Evolutionary conservation across 2,888 invertebrate genomes (phyloP).

Genomic region (Thalpophila matura): DNA sequence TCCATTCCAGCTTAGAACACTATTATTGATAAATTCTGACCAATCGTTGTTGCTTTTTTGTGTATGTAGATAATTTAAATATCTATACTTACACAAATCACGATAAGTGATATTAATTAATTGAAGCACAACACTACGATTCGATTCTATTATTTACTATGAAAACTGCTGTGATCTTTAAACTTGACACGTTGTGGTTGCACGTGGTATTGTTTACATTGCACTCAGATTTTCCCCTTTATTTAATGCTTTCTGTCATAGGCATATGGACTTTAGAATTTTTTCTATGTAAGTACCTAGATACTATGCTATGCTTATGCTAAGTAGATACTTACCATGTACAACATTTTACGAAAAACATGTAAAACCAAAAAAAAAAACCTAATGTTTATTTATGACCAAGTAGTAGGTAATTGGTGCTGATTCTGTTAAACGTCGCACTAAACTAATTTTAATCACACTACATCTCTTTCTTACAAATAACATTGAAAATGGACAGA

Average conservation of each 20-base stretch:
- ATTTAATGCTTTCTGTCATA: neutral
- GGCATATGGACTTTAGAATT: neutral
- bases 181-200: constrained; percentile 27
- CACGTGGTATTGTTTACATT: constrained; percentile 17
- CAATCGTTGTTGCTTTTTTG: constrained; percentile 31
- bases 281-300: no score
- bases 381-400: no score
- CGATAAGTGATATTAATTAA: constrained; percentile 36
- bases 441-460: no score
- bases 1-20: neutral
- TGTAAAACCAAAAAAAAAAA: no score
- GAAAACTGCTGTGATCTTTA: constrained; percentile 39
- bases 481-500: no score
- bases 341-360: no score
- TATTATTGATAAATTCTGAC: constrained; percentile 1
- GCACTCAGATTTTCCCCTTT: constrained; percentile 8
- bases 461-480: no score
- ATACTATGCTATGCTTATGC: no score
- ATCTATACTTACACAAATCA: no score
- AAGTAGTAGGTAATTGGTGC: no score
- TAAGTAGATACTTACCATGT: no score
- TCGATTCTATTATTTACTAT: constrained; percentile 42
- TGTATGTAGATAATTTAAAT: constrained; percentile 1
- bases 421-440: no score
- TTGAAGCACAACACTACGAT: constrained; percentile 13